Evolutionary conservation across 2,797 vertebrate genomes (phyloP), one percentile per base, ranked within the genome.

Genomic region (Sorex maritimensis): DNA sequence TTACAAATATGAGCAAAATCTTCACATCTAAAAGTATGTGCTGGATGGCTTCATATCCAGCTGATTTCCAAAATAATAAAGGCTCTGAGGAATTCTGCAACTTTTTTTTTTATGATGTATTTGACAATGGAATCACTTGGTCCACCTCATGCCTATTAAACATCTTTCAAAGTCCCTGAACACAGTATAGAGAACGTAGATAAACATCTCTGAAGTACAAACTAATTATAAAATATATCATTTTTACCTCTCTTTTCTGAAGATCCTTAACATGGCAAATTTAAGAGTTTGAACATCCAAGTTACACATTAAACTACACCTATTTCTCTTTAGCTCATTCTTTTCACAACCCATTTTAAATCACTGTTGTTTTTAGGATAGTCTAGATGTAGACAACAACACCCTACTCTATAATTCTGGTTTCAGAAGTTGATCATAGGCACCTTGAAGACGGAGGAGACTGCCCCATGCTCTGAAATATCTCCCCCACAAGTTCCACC

Each of bases 391-490:
- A 71, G 61, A 78, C 69, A 71, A 65, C 41, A 77, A 49, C 30
- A 87, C 89, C 88, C 84, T 89, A 58, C 24, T n/a, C 41, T 44
- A 30, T 0, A 58, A 80, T 86, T 91, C 67, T 44, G 49, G 89
- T 77, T 94, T 58, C 67, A 92, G 83, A 92, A 86, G 78, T 0
- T 68, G 69, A 80, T 69, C 38, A 61, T 92, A 28, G 68, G 67
- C 34, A 93, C 65, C 91, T 92, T 90, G 80, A 96, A 96, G 96
- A 90, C 69, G 90, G 9, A 81, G 73, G 81, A 94, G 73, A 92
- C 90, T 78, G 26, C 17, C 17, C 21, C 34, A 86, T 44, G 84
- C 75, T 94, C 92, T 89, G 91, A 94, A 95, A 90, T 77, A 86
- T 80, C 84, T 89, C 89, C 38, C 79, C 73, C 9, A 87, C 92